Evolutionary conservation across 1,140 invertebrate genomes (phyloP).

Genomic region (Paralvinella palmiformis): DNA sequence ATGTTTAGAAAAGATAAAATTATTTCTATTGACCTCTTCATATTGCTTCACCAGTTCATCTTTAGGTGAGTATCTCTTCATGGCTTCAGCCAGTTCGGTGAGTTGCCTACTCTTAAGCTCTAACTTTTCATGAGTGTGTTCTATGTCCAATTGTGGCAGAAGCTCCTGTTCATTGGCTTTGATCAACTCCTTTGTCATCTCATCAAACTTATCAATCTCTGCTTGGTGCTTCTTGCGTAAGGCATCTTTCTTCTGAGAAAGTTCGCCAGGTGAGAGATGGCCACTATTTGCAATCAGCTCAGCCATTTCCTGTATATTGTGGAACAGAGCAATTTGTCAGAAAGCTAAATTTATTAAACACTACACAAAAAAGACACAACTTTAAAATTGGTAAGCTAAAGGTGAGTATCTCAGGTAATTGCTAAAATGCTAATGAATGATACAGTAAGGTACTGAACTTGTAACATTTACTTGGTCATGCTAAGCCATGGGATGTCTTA

Average conservation of each 20-base stretch:
- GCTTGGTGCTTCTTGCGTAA: constrained; percentile 30
- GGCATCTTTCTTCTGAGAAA: constrained; percentile 32
- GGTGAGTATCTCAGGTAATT: too few relatives aligned
- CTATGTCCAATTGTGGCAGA: constrained; percentile 30
- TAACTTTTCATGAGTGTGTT: constrained; percentile 35
- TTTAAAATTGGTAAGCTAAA: too few relatives aligned
- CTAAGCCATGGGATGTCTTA: too few relatives aligned
- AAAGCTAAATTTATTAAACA: too few relatives aligned
- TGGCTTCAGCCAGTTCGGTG: constrained; percentile 38
- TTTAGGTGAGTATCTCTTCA: constrained; percentile 34
- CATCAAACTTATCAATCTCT: constrained; percentile 35
- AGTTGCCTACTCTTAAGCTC: constrained; percentile 44
- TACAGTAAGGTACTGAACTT: too few relatives aligned
- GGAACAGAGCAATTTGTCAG: too few relatives aligned
- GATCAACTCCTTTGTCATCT: constrained; percentile 31
- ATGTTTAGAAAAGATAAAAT: too few relatives aligned
- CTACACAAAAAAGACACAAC: too few relatives aligned
- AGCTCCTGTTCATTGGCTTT: constrained; percentile 34
- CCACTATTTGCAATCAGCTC: constrained; percentile 36
- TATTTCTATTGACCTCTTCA: too few relatives aligned
- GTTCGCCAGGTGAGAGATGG: constrained; percentile 31
- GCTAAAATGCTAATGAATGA: too few relatives aligned
- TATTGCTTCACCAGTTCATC: constrained; percentile 28
- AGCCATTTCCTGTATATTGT: constrained; percentile 36
- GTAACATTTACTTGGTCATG: too few relatives aligned